phyloP scores from a whole-genome alignment of 2,888 invertebrate species.

The Marronus borbonicus region DNA sequence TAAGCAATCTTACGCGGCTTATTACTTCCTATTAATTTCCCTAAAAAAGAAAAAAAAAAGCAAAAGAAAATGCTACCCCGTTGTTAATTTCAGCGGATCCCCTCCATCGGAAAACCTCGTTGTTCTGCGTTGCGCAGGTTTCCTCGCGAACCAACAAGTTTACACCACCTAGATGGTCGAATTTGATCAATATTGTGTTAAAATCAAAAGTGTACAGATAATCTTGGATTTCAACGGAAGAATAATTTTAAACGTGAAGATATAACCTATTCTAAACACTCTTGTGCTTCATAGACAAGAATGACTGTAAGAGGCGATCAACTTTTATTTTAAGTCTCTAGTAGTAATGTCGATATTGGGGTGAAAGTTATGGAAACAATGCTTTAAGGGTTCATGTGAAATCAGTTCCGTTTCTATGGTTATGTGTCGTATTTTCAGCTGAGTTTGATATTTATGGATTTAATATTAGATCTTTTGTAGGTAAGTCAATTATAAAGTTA shows the following conservation, averaged over 20 bases:
- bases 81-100: not conserved
- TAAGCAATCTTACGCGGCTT: not conserved
- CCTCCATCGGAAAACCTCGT: not conserved
- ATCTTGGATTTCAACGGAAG: not conserved
- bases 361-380: slow-evolving; percentile 37
- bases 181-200: not conserved
- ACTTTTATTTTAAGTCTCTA: not conserved
- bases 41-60: not conserved
- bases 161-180: not conserved
- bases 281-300: not conserved
- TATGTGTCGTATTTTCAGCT: slow-evolving; percentile 37
- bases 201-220: not conserved
- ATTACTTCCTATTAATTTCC: slow-evolving; percentile 2
- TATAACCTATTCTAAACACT: not conserved
- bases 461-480: slow-evolving; percentile 11
- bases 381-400: slow-evolving; percentile 25
- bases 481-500: slow-evolving; percentile 10
- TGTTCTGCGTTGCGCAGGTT: slow-evolving; percentile 1
- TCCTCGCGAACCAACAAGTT: not conserved
- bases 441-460: slow-evolving; percentile 29
- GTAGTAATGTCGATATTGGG: slow-evolving; percentile 34
- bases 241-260: not conserved
- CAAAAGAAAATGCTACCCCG: not conserved
- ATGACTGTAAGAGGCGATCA: not conserved
- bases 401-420: slow-evolving; percentile 44